Evolutionary conservation across 2,888 invertebrate genomes (phyloP).

Genomic region (Ashinkailepas kermadecensis): DNA sequence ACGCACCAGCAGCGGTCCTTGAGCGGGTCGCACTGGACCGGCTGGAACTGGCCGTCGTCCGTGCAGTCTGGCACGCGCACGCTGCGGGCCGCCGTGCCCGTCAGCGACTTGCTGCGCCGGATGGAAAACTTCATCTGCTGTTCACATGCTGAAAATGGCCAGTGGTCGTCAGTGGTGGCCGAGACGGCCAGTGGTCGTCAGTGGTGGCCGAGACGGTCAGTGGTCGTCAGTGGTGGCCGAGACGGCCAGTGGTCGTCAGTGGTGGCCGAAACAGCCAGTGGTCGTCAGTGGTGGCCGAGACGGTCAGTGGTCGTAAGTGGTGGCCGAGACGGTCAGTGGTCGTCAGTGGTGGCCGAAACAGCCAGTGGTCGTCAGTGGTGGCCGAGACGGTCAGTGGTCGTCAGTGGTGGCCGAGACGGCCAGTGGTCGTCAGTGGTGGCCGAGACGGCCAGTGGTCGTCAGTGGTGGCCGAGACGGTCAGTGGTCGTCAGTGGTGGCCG

Average conservation of each 20-base stretch:
- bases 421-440: constrained; percentile 50
- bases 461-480: constrained; percentile 46
- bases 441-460: constrained; percentile 36
- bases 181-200: neutral
- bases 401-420: constrained; percentile 49
- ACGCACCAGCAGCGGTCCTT: constrained; percentile 40
- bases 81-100: constrained; percentile 42
- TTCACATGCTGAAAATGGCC: constrained; percentile 52
- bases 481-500: neutral
- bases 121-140: constrained; percentile 56
- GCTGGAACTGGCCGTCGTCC: constrained; percentile 38
- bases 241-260: neutral
- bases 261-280: constrained; percentile 47
- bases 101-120: constrained; percentile 53
- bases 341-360: constrained; percentile 45
- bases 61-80: constrained; percentile 38
- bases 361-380: neutral
- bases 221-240: constrained; percentile 49
- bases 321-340: neutral
- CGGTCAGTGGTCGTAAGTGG: neutral
- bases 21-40: constrained; percentile 38
- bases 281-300: constrained; percentile 51
- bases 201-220: constrained; percentile 46
- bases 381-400: neutral
- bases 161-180: neutral